phyloP scores from a whole-genome alignment of 2,797 vertebrate genomes.

The Ispidina lecontei region DNA sequence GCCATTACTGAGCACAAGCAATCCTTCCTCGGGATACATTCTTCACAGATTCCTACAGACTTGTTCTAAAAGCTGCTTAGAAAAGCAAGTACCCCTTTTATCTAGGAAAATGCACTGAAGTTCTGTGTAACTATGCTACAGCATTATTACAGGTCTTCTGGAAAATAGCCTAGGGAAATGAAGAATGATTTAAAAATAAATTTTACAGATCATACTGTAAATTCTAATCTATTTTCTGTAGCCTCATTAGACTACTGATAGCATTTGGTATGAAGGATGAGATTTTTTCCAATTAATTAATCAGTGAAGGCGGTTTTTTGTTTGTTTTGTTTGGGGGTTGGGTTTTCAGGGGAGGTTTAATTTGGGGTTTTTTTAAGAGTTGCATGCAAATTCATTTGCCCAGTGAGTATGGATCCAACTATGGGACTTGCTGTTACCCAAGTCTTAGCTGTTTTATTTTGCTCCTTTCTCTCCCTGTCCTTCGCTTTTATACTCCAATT shows the following conservation, averaged over 20 bases:
- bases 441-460: conserved; percentile 37
- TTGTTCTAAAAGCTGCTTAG: background rate
- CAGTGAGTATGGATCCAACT: conserved; percentile 29
- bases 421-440: background rate
- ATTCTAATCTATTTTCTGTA: background rate
- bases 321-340: background rate
- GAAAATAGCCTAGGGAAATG: background rate
- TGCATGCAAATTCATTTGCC: background rate
- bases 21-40: background rate
- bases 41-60: background rate
- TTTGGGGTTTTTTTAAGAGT: background rate
- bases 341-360: background rate
- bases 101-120: background rate
- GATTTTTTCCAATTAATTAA: background rate
- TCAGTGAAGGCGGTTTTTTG: background rate
- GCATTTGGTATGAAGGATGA: background rate
- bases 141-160: background rate
- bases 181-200: background rate
- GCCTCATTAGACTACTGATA: background rate
- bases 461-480: conserved; percentile 23
- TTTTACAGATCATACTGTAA: background rate
- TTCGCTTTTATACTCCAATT: conserved; percentile 47
- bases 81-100: background rate
- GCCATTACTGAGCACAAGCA: background rate
- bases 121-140: background rate